These are phyloP conservation scores for Melanotaenia maccullochi DNA, from an alignment of 2,797 vertebrate genomes.

Conservation along the genomic window DNA sequence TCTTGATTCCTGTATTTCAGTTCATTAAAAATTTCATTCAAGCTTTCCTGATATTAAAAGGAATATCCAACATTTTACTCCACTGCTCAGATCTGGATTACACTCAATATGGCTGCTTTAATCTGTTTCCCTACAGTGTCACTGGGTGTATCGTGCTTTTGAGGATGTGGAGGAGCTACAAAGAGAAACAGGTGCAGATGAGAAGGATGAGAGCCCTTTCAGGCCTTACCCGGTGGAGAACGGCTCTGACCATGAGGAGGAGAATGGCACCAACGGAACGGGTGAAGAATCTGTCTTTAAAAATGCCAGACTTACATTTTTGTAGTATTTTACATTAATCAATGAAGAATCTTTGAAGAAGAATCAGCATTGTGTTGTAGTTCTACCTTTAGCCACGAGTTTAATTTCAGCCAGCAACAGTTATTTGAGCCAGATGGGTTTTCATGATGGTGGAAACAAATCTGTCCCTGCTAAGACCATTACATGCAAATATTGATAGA, in stretches of 20 bases:
- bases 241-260: constrained; percentile 78
- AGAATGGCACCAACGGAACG: constrained; percentile 83
- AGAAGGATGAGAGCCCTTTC: constrained; percentile 76
- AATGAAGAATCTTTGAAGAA: not conserved
- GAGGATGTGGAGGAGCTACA: constrained; percentile 89
- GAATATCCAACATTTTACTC: not conserved
- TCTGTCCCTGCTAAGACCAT: constrained; percentile 1
- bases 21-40: not conserved
- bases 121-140: constrained; percentile 79
- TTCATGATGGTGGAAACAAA: constrained; percentile 8
- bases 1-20: not conserved
- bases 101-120: not conserved
- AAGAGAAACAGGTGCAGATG: constrained; percentile 29
- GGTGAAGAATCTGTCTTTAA: constrained; percentile 72
- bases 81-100: not conserved
- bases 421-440: not conserved
- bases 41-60: not conserved
- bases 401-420: constrained; percentile 1
- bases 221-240: constrained; percentile 74
- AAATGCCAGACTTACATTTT: not conserved
- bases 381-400: not conserved
- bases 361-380: not conserved
- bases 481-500: constrained; percentile 19
- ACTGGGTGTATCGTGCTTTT: constrained; percentile 93
- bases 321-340: not conserved